Percentiles rank a stretch among this genome's conserved stretches.
phyloP scores from a whole-genome alignment of 2,797 vertebrate genomes.

The Cygnus olor region DNA sequence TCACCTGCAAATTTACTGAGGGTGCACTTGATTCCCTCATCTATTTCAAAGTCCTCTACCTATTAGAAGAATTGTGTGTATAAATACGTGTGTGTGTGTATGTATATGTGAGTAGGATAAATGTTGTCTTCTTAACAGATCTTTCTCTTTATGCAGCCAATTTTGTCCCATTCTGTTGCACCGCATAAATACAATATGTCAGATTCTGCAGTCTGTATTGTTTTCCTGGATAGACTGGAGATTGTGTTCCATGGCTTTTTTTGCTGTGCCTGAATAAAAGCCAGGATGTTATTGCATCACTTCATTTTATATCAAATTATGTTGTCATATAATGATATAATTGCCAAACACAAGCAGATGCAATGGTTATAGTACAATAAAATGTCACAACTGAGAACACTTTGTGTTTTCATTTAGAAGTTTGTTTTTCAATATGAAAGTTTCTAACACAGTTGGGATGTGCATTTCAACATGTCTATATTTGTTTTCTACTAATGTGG shows the following conservation, averaged over 20 bases:
- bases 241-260: background rate
- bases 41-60: background rate
- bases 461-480: background rate
- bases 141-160: background rate
- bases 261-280: background rate
- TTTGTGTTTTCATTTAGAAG: conserved; percentile 31
- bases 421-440: background rate
- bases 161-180: background rate
- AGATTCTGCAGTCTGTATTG: background rate
- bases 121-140: background rate
- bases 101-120: background rate
- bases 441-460: background rate
- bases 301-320: conserved; percentile 43
- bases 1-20: no score
- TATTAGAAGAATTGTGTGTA: background rate
- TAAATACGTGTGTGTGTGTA: background rate
- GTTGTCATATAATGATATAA: conserved; percentile 23
- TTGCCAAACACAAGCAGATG: conserved; percentile 22
- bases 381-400: conserved; percentile 22
- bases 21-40: background rate
- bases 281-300: background rate
- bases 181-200: background rate
- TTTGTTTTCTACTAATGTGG: background rate
- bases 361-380: conserved; percentile 47
- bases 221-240: background rate